phyloP scores from a whole-genome alignment of 2,113 vertebrate genomes.

The Coptodon rendalli region DNA sequence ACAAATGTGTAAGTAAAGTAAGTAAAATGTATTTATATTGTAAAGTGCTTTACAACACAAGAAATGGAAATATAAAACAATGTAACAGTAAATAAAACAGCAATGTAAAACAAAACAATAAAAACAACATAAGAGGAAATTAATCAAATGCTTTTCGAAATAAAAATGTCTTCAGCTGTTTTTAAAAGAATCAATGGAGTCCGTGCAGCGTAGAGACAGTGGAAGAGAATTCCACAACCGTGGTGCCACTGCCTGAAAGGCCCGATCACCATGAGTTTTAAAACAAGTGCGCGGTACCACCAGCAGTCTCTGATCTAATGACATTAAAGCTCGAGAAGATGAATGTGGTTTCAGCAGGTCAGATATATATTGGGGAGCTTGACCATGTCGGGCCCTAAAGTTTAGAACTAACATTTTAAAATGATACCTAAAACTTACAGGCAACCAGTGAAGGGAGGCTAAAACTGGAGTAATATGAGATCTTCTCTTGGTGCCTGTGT shows the following conservation, averaged over 20 bases:
- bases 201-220: neutral
- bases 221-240: neutral
- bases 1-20: neutral
- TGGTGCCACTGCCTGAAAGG: neutral
- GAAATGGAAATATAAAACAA: neutral
- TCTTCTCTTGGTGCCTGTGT: neutral
- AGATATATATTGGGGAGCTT: neutral
- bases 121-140: neutral
- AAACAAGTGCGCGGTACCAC: neutral
- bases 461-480: neutral
- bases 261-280: neutral
- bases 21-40: neutral
- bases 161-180: too few species aligned
- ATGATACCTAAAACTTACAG: neutral
- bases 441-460: neutral
- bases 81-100: neutral
- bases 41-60: neutral
- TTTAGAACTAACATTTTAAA: neutral
- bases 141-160: neutral
- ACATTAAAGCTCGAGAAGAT: neutral
- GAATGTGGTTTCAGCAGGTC: neutral
- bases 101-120: neutral
- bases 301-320: neutral
- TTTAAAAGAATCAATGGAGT: neutral
- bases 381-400: neutral